Conservation (phyloP, 37 sponge, comb jelly and placozoan species). For the Cliona cf. orientalis region DNA sequence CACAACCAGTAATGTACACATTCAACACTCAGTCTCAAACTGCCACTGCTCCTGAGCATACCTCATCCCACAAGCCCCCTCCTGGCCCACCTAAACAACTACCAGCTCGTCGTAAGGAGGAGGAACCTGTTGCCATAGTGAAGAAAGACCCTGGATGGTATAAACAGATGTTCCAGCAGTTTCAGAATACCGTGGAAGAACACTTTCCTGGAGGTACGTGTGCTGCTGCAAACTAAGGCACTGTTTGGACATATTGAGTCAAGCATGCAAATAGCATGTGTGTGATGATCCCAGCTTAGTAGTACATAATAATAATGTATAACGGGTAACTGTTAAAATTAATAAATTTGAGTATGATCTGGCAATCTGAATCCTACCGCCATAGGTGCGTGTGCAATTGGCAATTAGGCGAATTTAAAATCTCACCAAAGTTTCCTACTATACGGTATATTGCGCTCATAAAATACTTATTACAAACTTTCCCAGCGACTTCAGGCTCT, state of each 20-base stretch:
- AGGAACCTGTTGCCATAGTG: not conserved
- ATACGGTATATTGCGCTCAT: too few relatives aligned
- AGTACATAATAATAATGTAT: not conserved
- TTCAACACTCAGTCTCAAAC: not conserved
- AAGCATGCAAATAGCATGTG: not conserved
- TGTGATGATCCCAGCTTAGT: not conserved
- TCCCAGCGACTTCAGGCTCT: too few relatives aligned
- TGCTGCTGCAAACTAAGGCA: too few relatives aligned
- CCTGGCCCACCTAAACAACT: not conserved
- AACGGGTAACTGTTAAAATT: not conserved
- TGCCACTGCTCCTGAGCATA: not conserved
- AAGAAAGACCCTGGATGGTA: slow-evolving; percentile 46
- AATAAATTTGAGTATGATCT: too few relatives aligned
- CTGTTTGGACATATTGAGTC: too few relatives aligned
- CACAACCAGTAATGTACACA: not conserved
- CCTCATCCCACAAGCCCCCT: not conserved
- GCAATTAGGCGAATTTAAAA: too few relatives aligned
- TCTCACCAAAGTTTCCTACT: too few relatives aligned
- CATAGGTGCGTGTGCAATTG: too few relatives aligned
- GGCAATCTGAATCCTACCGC: too few relatives aligned
- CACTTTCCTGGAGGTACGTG: slow-evolving; percentile 19
- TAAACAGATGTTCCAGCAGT: slow-evolving; percentile 45
- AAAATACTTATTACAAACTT: too few relatives aligned
- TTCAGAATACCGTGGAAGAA: slow-evolving; percentile 47
- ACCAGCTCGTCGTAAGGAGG: not conserved